A percentile compares a stretch with the other conserved stretches of the same genome.
phyloP scores from a whole-genome alignment of 1,140 invertebrate species.

The Microplitis demolitor region DNA sequence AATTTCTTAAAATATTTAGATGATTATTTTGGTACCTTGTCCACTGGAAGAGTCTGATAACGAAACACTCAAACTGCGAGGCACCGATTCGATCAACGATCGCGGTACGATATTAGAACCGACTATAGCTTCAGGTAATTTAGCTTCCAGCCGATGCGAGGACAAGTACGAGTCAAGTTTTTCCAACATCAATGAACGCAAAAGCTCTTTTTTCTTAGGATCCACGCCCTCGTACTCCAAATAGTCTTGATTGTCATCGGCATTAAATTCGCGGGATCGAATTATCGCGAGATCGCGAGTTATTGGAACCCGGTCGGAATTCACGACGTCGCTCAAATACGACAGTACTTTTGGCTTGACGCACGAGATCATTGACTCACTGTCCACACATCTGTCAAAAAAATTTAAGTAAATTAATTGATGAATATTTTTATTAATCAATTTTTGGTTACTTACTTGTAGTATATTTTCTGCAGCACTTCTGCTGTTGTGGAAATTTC shows the following conservation, averaged over 20 bases:
- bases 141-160: constrained; percentile 57
- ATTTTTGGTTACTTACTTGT: constrained; percentile 43
- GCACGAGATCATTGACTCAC: constrained; percentile 63
- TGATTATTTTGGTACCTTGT: constrained; percentile 59
- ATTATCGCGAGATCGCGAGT: constrained; percentile 75
- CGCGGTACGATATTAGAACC: constrained; percentile 66
- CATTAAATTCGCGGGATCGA: constrained; percentile 63
- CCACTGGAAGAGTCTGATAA: constrained; percentile 66
- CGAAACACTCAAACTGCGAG: constrained; percentile 71
- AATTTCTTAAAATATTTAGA: not conserved
- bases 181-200: constrained; percentile 58
- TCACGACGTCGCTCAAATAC: constrained; percentile 71
- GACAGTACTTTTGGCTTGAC: constrained; percentile 76
- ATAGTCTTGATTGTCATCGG: constrained; percentile 57
- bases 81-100: constrained; percentile 69
- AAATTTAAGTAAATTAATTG: not conserved
- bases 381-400: constrained; percentile 51
- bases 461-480: constrained; percentile 51
- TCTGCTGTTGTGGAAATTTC: constrained; percentile 47
- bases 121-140: constrained; percentile 56
- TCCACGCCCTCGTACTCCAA: constrained; percentile 42
- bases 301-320: constrained; percentile 72
- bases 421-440: not conserved
- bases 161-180: constrained; percentile 57
- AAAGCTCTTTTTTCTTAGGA: constrained; percentile 43